Evolutionary conservation across 1,140 invertebrate species (phyloP).

Genomic region (Adoxophyes honmai): DNA sequence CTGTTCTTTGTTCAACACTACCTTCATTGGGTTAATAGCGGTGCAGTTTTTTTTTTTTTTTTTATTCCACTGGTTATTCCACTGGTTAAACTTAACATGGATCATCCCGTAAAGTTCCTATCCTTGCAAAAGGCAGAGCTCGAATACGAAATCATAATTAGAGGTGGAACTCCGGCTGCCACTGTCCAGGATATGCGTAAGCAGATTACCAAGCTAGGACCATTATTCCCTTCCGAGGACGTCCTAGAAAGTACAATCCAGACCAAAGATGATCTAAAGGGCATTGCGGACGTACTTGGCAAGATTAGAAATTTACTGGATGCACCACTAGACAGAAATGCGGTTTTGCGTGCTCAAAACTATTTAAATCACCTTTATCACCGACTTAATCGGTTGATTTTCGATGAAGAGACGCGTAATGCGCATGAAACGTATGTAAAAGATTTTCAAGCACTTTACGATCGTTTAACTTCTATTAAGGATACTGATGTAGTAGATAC

Average conservation of each 20-base stretch:
- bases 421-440: neutral
- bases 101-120: neutral
- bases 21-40: too few species aligned
- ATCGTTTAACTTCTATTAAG: neutral
- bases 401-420: neutral
- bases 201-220: neutral
- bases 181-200: slow-evolving; percentile 7
- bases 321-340: neutral
- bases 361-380: slow-evolving; percentile 5
- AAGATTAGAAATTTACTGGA: neutral
- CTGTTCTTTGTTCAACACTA: too few species aligned
- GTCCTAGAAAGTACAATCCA: neutral
- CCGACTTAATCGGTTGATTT: neutral
- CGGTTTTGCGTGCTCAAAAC: neutral
- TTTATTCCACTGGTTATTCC: too few species aligned
- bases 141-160: slow-evolving; percentile 3
- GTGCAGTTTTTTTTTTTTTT: too few species aligned
- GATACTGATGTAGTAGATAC: neutral
- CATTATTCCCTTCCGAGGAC: neutral
- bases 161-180: neutral
- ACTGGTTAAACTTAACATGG: neutral
- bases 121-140: slow-evolving; percentile 2
- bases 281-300: neutral
- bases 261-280: neutral
- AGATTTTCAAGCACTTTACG: neutral